Evolutionary conservation across 2,797 vertebrate genomes (phyloP), one percentile per base, ranked within the genome.

Genomic region (Alfaro cultratus): DNA sequence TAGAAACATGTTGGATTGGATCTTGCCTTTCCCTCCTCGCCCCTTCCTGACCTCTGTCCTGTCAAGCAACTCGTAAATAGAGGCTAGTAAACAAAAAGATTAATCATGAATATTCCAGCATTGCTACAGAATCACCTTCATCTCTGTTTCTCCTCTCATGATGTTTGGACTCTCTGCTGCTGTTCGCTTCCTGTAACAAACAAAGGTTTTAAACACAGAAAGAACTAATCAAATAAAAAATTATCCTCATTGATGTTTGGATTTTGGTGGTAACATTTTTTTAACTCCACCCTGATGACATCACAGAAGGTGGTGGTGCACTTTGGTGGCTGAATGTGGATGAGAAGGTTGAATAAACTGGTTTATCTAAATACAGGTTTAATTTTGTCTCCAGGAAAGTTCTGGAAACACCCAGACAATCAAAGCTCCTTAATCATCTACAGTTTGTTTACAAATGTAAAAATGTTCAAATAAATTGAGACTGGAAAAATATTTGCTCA

Each of bases 51-150:
- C 47, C 47, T 49, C 18, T 49, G 49, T 0, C 49, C 49, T 16
- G 46, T 46, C 46, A 5, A 5, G 15, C 46, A 47, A 16, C 46
- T 2, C 18, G 23, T 51, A 51, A 51, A 51, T 2, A 51, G 7
- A 2, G 21, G 49, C 21, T 21, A 23, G 23, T 51, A 8, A 49
- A 51, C 23, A 21, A 23, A 51, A 51, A 51, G 21, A 51, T n/a
- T n/a, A n/a, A n/a, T n/a, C 49, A 51, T 51, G 49, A 51, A 51
- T 23, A 23, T 23, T 7, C 2, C 3, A 23, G 1, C 47, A 21
- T 49, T 1, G 47, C 16, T 16, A 49, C 47, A 47, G 47, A 21
- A 75, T 80, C 67, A 91, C 85, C 79, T 78, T 75, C 1, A 5
- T 47, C 8, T 57, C n/a, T 1, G 1, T 1, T 1, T 74, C 29